phyloP scores from a whole-genome alignment of 2,113 vertebrate genomes.

The Micronycteris hirsuta region DNA sequence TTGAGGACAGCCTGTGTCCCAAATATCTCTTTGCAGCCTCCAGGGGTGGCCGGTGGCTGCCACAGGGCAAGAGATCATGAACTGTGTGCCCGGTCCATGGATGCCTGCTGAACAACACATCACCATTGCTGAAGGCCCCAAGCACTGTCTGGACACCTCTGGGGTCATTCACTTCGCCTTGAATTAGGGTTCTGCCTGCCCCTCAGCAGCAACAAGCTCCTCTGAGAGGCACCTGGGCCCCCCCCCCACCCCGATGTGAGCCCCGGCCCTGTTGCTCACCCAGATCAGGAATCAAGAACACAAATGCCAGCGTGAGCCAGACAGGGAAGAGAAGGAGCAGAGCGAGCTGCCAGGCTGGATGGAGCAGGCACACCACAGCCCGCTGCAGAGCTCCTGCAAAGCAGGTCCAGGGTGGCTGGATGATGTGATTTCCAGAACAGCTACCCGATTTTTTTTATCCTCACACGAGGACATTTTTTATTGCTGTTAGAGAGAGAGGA shows the following conservation, averaged over 20 bases:
- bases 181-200: neutral
- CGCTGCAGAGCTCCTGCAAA: fast-evolving
- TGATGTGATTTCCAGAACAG: neutral
- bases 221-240: neutral
- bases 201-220: neutral
- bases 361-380: fast-evolving
- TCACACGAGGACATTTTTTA: too few species aligned
- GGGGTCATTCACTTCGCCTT: neutral
- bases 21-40: neutral
- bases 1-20: neutral
- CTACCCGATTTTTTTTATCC: neutral
- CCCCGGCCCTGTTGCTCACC: neutral
- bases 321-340: neutral
- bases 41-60: neutral
- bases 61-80: neutral
- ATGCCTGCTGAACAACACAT: neutral
- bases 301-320: neutral
- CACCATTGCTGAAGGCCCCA: neutral
- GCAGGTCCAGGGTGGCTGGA: neutral
- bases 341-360: neutral
- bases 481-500: too few species aligned
- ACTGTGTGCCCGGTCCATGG: neutral
- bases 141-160: neutral
- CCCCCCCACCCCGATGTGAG: too few species aligned
- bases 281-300: neutral